These are phyloP conservation scores for Mesembrinibis cayennensis DNA, from an alignment of 2,113 vertebrate species.

Conservation along the genomic window DNA sequence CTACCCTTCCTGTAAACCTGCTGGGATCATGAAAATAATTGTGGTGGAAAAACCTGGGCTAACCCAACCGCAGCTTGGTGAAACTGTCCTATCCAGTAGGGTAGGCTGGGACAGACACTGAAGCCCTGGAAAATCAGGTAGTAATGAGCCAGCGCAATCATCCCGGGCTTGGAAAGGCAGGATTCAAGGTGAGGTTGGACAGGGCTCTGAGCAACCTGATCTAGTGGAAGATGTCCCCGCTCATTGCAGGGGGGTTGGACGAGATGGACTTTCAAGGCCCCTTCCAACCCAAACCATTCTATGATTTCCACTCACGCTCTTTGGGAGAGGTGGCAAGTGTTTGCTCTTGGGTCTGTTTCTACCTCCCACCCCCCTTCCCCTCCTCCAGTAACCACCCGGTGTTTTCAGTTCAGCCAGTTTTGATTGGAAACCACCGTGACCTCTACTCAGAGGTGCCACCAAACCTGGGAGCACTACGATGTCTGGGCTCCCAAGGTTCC, in stretches of 20 bases:
- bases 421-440: background rate
- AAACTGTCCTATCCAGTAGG: background rate
- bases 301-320: background rate
- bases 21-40: background rate
- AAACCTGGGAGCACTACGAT: accelerated
- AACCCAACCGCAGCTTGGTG: accelerated
- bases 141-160: background rate
- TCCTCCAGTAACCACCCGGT: accelerated
- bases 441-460: background rate
- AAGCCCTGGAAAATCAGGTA: background rate
- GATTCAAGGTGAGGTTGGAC: accelerated
- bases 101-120: background rate
- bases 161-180: background rate
- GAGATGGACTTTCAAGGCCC: background rate
- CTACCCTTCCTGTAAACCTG: background rate
- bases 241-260: accelerated
- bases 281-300: background rate
- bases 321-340: background rate
- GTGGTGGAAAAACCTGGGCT: background rate
- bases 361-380: background rate
- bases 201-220: accelerated
- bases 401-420: background rate
- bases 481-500: background rate
- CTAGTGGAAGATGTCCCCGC: background rate
- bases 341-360: background rate